A percentile compares a stretch with the other conserved stretches of the same genome.
Conservation (phyloP, 2,888 invertebrate genomes). For the Trichogramma evanescens region DNA sequence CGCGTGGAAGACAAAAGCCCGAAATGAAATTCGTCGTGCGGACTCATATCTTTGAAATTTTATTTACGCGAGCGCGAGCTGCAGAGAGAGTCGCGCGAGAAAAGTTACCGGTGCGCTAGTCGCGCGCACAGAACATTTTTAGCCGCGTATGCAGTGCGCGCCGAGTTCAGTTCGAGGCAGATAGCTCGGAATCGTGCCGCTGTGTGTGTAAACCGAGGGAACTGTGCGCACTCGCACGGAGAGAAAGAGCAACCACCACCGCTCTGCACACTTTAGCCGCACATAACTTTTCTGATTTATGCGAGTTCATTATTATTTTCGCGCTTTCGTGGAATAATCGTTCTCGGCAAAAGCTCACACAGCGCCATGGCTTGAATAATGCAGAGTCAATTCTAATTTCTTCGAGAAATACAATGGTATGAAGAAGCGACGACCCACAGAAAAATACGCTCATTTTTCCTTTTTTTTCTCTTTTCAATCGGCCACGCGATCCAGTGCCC, state of each 20-base stretch:
- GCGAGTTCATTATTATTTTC: conserved; percentile 46
- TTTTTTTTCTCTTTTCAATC: too few relatives aligned
- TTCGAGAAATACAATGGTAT: conserved; percentile 1
- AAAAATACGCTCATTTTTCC: too few relatives aligned
- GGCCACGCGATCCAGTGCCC: too few relatives aligned
- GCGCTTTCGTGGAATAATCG: conserved; percentile 35
- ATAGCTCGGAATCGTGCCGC: too few relatives aligned
- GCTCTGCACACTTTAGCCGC: conserved; percentile 10
- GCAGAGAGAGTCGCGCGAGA: conserved; percentile 22
- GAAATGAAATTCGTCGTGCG: too few relatives aligned
- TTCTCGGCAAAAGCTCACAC: conserved; percentile 20
- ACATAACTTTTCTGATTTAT: conserved; percentile 44
- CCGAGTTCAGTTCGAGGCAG: too few relatives aligned
- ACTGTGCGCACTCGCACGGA: neutral
- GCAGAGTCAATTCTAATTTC: conserved; percentile 24
- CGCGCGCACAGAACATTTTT: conserved; percentile 30
- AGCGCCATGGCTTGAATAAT: conserved; percentile 27
- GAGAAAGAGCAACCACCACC: neutral
- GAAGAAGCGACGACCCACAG: neutral
- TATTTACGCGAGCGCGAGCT: too few relatives aligned
- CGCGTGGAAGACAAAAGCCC: too few relatives aligned
- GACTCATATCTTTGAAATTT: too few relatives aligned
- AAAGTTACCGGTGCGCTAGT: conserved; percentile 28
- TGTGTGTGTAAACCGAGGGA: too few relatives aligned
- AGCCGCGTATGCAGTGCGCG: conserved; percentile 24